Evolutionary conservation across 2,888 invertebrate genomes (phyloP).

Genomic region (Pelosia muscerda): DNA sequence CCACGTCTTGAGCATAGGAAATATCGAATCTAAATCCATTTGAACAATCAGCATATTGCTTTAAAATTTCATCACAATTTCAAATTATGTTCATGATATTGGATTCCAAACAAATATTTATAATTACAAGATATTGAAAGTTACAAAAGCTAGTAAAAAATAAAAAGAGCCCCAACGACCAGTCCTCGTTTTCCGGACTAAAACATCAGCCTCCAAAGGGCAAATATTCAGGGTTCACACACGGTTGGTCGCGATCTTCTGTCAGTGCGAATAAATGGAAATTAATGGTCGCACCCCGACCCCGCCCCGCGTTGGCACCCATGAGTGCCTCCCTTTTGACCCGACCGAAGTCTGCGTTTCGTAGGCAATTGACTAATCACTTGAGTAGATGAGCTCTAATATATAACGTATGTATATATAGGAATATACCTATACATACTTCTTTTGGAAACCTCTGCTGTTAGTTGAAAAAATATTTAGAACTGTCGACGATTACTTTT

Average conservation of each 20-base stretch:
- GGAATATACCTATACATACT: conserved; percentile 27
- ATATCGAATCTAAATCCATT: no score
- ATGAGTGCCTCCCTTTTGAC: conserved; percentile 14
- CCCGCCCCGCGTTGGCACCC: conserved; percentile 19
- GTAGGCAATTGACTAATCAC: conserved; percentile 55
- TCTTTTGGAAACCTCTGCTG: conserved; percentile 41
- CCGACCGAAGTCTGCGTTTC: conserved; percentile 33
- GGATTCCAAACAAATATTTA: no score
- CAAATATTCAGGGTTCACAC: conserved; percentile 54
- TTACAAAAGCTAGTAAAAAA: neutral
- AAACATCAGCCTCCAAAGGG: conserved; percentile 18
- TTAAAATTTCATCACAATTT: no score
- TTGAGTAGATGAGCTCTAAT: conserved; percentile 29
- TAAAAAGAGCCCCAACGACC: conserved; percentile 6
- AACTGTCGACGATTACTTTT: neutral
- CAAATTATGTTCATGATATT: no score
- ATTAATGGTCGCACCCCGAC: conserved; percentile 66
- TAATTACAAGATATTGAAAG: neutral
- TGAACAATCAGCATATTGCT: no score
- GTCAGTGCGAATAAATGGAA: conserved; percentile 73
- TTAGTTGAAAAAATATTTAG: conserved; percentile 8
- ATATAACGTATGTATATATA: conserved; percentile 25
- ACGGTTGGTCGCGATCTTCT: conserved; percentile 54
- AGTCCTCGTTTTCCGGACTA: conserved; percentile 5
- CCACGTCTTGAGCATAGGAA: no score